Evolutionary conservation across 1,140 invertebrate species (phyloP).

Genomic region (Drosophila littoralis): DNA sequence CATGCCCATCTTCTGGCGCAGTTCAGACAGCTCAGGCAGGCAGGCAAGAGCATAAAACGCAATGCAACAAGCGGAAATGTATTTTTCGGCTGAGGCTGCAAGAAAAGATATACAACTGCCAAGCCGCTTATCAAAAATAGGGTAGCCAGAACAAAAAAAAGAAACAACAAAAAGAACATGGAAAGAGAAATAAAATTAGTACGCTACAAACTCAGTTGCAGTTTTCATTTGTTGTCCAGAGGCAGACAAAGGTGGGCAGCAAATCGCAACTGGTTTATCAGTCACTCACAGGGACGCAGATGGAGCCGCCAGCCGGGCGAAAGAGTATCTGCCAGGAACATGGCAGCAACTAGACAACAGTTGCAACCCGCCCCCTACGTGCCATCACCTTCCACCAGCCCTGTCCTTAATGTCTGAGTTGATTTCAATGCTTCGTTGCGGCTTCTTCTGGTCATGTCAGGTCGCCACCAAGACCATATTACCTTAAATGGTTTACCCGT

Average conservation of each 20-base stretch:
- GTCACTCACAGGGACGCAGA: conserved; percentile 48
- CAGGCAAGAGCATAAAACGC: conserved; percentile 34
- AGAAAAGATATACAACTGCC: conserved; percentile 62
- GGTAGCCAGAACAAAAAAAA: conserved; percentile 1
- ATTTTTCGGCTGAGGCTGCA: conserved; percentile 57
- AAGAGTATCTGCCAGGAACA: conserved; percentile 30
- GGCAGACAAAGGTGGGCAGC: neutral
- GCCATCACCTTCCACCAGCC: neutral
- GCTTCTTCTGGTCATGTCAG: conserved; percentile 25
- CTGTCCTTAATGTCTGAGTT: conserved; percentile 40
- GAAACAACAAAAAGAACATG: neutral
- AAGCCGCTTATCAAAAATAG: conserved; percentile 65
- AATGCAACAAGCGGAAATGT: conserved; percentile 58
- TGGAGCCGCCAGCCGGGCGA: conserved; percentile 15
- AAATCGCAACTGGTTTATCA: conserved; percentile 60
- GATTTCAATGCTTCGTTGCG: conserved; percentile 53
- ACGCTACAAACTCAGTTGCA: conserved; percentile 33
- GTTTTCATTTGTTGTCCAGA: conserved; percentile 36
- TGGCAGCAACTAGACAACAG: conserved; percentile 8
- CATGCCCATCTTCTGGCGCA: conserved; percentile 65
- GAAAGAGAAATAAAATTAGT: conserved; percentile 18
- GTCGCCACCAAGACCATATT: neutral
- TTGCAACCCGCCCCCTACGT: neutral
- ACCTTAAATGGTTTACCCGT: neutral
- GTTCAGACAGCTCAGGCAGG: conserved; percentile 49